phyloP scores from a whole-genome alignment of 1,140 invertebrate genomes.

The Drosophila eugracilis region DNA sequence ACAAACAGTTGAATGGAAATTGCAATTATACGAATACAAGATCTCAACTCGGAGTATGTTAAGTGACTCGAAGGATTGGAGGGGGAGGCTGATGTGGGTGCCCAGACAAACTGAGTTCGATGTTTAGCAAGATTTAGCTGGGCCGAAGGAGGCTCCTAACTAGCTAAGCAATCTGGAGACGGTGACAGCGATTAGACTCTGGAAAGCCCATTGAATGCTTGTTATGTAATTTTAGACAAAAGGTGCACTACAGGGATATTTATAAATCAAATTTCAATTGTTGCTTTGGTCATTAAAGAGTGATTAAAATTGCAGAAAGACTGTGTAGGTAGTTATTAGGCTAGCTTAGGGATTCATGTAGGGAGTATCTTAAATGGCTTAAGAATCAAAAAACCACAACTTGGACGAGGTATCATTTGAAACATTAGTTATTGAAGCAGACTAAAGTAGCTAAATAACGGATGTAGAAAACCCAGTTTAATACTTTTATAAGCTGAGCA shows the following conservation, averaged over 20 bases:
- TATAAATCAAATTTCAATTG: not conserved
- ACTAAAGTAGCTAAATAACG: no score
- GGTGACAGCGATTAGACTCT: slow-evolving; percentile 48
- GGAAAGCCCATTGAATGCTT: slow-evolving; percentile 2
- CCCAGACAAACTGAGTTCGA: slow-evolving; percentile 14
- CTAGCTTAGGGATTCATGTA: no score
- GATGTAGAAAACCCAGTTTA: no score
- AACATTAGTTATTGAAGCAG: no score
- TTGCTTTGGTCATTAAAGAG: not conserved
- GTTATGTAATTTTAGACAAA: not conserved
- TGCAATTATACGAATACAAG: slow-evolving; percentile 69
- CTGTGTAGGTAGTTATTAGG: no score
- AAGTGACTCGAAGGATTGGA: slow-evolving; percentile 6
- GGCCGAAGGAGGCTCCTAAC: slow-evolving; percentile 41
- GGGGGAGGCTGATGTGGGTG: slow-evolving; percentile 40
- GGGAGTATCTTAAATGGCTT: no score
- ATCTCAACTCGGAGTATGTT: slow-evolving; percentile 22
- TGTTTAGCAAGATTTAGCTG: slow-evolving; percentile 44
- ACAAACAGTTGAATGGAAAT: slow-evolving; percentile 81
- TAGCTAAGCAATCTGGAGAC: slow-evolving; percentile 45
- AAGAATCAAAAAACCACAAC: no score
- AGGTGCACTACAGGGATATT: not conserved
- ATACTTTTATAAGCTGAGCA: no score
- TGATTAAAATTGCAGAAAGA: not conserved
- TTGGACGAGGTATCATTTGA: no score